Evolutionary conservation across 2,888 invertebrate genomes (phyloP), one percentile per base, ranked within the genome.

Genomic region (Himalopsyche anomala): DNA sequence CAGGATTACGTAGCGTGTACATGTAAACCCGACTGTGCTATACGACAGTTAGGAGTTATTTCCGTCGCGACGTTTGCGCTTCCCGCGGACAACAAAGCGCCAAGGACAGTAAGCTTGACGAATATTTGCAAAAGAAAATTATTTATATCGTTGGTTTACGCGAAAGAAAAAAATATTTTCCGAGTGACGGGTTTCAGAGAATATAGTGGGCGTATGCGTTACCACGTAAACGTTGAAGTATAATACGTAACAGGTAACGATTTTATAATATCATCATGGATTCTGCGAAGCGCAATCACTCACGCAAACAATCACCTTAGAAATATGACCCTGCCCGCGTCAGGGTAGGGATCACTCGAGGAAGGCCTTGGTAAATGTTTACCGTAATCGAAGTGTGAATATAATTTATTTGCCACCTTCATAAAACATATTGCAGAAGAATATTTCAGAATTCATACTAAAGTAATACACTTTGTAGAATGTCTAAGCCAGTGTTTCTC

Each of bases 71-170:
- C 15, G 62, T 62, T 62, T 5, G 56, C 56, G 56, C 56, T n/a
- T 56, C 11, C 19, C 9, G 19, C 28, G 19, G 28, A 62, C 62
- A 28, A 28, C 62, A 6, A n/a, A 62, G 19, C 51, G 19, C 19
- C 62, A 62, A 62, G 62, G 62, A 62, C 62, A 62, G 62, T 62
- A 62, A 6, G 19, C 62, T 62, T 19, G 62, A 51, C 62, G 11
- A 62, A 62, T 62, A 1, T 62, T 62, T 62, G 62, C 62, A 62
- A 19, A 62, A 19, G 62, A 62, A 15, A n/a, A 62, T 19, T 62
- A 62, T 62, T 62, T 19, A 19, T 62, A 62, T 62, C 19, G 8
- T 62, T 19, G 4, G 28, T 19, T 62, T 28, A 19, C 62, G 62
- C 15, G 28, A 19, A 19, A 11, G n/a, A 56, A 62, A 56, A 56